phyloP scores from a whole-genome alignment of 2,888 invertebrate genomes.

The Notodromas monacha region DNA sequence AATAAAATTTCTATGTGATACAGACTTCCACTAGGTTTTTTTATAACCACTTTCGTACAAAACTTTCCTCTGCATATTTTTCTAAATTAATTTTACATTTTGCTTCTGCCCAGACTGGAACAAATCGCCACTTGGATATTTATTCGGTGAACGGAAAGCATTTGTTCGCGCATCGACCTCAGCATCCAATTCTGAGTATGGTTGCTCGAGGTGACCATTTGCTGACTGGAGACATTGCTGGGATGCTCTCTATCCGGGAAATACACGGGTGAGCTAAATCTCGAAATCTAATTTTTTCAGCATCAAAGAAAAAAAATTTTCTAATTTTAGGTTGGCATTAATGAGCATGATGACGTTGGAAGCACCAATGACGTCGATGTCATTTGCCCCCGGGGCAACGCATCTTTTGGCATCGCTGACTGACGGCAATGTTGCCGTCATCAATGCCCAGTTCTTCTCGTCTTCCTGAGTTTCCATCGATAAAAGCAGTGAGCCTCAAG shows the following conservation, averaged over 20 bases:
- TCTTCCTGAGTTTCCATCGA: background rate
- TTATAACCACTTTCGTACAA: no score
- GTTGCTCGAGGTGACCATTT: slow-evolving; percentile 13
- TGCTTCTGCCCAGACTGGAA: slow-evolving; percentile 20
- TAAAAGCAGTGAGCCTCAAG: no score
- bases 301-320: no score
- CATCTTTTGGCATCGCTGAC: slow-evolving; percentile 24
- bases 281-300: no score
- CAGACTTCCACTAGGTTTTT: no score
- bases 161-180: slow-evolving; percentile 14
- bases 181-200: background rate
- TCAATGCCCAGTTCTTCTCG: background rate
- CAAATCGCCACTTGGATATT: slow-evolving; percentile 19
- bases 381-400: slow-evolving; percentile 20
- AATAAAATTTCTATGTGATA: no score
- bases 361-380: no score
- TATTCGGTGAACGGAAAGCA: slow-evolving; percentile 21
- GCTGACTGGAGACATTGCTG: slow-evolving; percentile 14
- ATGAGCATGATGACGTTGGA: slow-evolving; percentile 13
- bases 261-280: slow-evolving; percentile 5
- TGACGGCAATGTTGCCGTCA: slow-evolving; percentile 18
- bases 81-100: no score
- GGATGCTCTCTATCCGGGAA: slow-evolving; percentile 13
- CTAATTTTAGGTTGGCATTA: slow-evolving; percentile 8
- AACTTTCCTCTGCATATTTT: no score